A percentile compares a stretch with the other conserved stretches of the same genome.
Evolutionary conservation across 1,140 invertebrate species (phyloP).

Genomic region (Sminthurinus signatus): DNA sequence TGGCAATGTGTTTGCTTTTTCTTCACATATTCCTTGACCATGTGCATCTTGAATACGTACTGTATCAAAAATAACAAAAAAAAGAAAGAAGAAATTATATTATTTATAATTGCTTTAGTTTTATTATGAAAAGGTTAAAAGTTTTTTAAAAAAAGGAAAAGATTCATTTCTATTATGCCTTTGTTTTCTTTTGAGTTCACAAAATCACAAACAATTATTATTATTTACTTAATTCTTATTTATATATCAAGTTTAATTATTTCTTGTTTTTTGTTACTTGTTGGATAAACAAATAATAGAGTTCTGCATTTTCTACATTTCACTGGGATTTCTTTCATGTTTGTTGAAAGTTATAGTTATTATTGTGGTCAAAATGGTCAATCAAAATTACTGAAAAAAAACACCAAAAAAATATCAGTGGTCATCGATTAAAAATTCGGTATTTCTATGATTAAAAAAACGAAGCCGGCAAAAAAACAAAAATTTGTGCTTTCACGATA

Average conservation of each 20-base stretch:
- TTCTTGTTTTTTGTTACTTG: no score
- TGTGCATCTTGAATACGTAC: constrained; percentile 11
- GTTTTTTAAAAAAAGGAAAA: no score
- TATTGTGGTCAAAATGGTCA: no score
- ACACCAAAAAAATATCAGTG: no score
- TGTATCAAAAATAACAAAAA: not conserved
- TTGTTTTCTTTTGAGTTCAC: no score
- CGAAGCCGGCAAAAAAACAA: no score
- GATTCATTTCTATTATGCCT: no score
- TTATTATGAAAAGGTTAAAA: not conserved
- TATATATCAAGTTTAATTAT: no score
- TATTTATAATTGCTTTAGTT: not conserved
- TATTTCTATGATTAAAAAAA: no score
- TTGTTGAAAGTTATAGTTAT: not conserved
- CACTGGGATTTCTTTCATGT: not conserved
- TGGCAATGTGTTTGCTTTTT: not conserved
- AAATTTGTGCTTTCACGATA: no score
- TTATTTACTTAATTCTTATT: not conserved
- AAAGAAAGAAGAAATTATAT: not conserved
- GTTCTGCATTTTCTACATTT: constrained; percentile 24
- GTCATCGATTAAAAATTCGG: no score
- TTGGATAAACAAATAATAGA: constrained; percentile 6
- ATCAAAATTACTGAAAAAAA: no score
- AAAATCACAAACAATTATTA: not conserved
- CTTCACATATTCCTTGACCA: not conserved